A percentile compares a stretch with the other conserved stretches of the same genome.
Conservation (phyloP, 2,888 invertebrate species). For the Eutolmus rufibarbis region DNA sequence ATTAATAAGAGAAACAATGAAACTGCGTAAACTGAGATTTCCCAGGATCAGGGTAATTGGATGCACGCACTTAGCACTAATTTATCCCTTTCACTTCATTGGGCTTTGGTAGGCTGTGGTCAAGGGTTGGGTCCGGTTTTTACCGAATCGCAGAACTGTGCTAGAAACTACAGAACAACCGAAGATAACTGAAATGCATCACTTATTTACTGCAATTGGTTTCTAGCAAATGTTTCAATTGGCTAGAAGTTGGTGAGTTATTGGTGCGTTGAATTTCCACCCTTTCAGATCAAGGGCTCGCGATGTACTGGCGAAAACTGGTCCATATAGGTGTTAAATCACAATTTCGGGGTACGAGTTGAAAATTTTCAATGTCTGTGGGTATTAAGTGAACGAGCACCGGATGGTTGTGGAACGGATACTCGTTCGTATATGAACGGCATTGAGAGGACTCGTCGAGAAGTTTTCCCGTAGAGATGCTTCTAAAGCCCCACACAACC, state of each 20-base stretch:
- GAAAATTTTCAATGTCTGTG: constrained; percentile 30
- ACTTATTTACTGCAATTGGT: constrained; percentile 3
- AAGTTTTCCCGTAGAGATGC: not conserved
- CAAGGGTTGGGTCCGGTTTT: not conserved
- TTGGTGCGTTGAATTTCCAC: constrained; percentile 54
- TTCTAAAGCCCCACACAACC: not conserved
- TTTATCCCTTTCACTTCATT: not conserved
- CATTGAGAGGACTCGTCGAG: not conserved
- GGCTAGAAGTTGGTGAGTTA: constrained; percentile 13
- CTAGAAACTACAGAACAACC: not conserved
- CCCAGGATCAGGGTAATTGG: not conserved
- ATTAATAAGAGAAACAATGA: constrained; percentile 5
- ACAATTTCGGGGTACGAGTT: constrained; percentile 33
- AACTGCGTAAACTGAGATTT: not conserved
- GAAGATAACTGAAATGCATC: not conserved
- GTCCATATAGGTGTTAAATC: constrained; percentile 52
- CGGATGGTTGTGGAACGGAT: constrained; percentile 21
- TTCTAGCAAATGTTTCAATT: not conserved
- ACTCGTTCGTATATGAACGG: not conserved
- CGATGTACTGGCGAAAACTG: constrained; percentile 61
- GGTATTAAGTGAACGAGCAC: not conserved
- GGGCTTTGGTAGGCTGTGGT: not conserved
- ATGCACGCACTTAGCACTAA: not conserved
- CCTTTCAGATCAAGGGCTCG: constrained; percentile 64
- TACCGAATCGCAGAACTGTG: not conserved